phyloP scores from a whole-genome alignment of 2,113 vertebrate species.

The Nyctereutes procyonoides region DNA sequence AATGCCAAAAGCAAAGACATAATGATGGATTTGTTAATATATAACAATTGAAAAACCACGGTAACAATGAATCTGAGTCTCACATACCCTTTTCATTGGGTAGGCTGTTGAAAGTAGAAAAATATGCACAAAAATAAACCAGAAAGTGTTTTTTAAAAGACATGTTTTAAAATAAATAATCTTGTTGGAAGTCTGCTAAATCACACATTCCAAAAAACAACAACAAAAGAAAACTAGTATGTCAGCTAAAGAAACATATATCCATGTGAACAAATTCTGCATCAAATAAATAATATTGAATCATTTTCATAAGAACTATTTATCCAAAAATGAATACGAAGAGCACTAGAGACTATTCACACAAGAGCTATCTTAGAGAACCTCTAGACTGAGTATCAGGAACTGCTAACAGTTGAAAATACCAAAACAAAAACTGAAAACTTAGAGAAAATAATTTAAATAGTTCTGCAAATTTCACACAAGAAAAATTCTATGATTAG shows the following conservation, averaged over 20 bases:
- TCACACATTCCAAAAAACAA: not conserved
- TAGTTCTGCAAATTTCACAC: not conserved
- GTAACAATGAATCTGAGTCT: not conserved
- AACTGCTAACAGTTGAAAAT: not conserved
- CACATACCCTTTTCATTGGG: not conserved
- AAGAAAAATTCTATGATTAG: not conserved
- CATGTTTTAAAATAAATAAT: slow-evolving; percentile 21
- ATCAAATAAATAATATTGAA: not conserved
- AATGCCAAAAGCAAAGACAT: not conserved
- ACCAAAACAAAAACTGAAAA: not conserved
- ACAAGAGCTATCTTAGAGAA: not conserved
- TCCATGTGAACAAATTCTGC: not conserved
- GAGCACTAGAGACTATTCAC: not conserved
- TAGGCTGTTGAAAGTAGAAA: not conserved
- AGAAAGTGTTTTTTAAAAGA: slow-evolving; percentile 29
- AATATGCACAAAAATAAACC: slow-evolving; percentile 17
- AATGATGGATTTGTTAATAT: not conserved
- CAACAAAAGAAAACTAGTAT: not conserved
- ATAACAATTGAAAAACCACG: not conserved
- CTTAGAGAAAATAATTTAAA: not conserved
- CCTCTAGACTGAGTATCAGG: not conserved
- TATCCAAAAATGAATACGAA: not conserved
- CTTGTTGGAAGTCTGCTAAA: not conserved
- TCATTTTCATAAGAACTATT: not conserved
- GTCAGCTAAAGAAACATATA: slow-evolving; percentile 9